Evolutionary conservation across 1,140 invertebrate genomes (phyloP), one percentile per base, ranked within the genome.

Genomic region (Geopemphigus sp.): DNA sequence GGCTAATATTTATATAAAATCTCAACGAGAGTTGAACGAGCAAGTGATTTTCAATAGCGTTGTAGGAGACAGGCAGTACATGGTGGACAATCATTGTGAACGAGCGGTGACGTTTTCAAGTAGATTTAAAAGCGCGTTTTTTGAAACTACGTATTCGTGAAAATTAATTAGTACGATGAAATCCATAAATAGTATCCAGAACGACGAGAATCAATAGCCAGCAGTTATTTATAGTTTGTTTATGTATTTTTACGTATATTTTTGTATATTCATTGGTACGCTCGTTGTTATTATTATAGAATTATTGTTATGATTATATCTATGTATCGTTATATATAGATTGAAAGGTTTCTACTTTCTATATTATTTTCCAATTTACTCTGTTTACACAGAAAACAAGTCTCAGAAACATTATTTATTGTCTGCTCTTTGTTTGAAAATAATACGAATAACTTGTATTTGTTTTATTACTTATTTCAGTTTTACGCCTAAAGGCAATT

Each of bases 381-480:
- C 1, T 68, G 22, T 50, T 50, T 26, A 26, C 14, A 68, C 12
- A 68, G 22, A 50, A 68, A 17, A 68, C 22, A 26, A 68, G 22
- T 8, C 39, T 50, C n/a, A 26, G 45, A 50, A 68, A 68, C 45
- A 50, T 68, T 50, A 68, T 68, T 68, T 68, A 68, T 26, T 19
- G 15, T 50, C 15, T 47, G n/a, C 0, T 50, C 47, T 68, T 47
- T 24, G 22, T 68, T 68, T 11, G 14, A 26, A 68, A 68, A 47
- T 50, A 68, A 68, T 68, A 26, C 39, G 66, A 68, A 50, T 68
- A 68, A 50, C 66, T 68, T 68, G 15, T 68, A 47, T 68, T 68
- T 68, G 39, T 68, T 68, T 50, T 68, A 68, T 68, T 26, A 68
- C 64, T 68, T 24, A 68, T 68, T 68, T 68, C n/a, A 24, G 64